A percentile compares a stretch with the other conserved stretches of the same genome.
Conservation (phyloP, 2,797 vertebrate genomes). For the Tamandua tetradactyla region DNA sequence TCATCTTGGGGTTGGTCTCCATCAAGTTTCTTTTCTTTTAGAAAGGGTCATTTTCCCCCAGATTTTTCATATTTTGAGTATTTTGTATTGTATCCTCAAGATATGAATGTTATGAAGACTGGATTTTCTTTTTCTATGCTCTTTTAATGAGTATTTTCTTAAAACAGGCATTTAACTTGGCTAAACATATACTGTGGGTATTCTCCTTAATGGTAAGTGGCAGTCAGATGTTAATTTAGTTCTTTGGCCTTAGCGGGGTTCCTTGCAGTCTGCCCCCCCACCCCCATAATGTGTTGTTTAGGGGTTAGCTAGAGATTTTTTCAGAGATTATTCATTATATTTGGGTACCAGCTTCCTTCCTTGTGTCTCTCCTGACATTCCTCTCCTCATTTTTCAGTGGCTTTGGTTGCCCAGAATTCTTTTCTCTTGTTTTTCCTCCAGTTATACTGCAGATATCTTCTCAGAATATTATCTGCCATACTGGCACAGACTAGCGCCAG, state of each 20-base stretch:
- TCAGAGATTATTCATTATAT: neutral
- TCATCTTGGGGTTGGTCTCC: neutral
- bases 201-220: neutral
- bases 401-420: neutral
- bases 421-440: neutral
- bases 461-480: neutral
- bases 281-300: neutral
- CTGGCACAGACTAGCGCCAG: neutral
- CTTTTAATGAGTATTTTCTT: neutral
- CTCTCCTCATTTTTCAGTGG: neutral
- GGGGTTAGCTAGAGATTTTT: neutral
- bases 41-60: neutral
- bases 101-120: neutral
- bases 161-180: neutral
- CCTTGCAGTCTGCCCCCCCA: neutral
- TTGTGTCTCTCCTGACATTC: neutral
- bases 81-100: conserved; percentile 18
- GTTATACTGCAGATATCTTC: neutral
- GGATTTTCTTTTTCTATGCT: neutral
- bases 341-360: neutral
- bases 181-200: neutral
- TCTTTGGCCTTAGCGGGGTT: neutral
- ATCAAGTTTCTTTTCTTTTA: conserved; percentile 15
- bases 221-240: neutral
- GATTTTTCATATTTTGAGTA: neutral